A percentile compares a stretch with the other conserved stretches of the same genome.
Conservation (phyloP, 2,797 vertebrate species). For the Monodelphis domestica region DNA sequence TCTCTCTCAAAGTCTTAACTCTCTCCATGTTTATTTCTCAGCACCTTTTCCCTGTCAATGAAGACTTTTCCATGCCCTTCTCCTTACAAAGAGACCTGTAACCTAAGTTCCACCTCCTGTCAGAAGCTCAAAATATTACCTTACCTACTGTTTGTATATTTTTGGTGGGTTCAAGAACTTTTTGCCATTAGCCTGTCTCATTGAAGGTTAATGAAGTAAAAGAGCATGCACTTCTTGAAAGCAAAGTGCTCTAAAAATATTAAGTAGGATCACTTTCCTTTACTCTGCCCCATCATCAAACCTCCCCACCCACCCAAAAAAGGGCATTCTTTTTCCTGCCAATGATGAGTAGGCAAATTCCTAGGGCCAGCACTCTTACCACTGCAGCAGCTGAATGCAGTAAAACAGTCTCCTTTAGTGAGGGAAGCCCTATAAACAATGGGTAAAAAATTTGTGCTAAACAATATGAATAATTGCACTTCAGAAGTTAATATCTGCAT, state of each 20-base stretch:
- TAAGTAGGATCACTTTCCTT: background rate
- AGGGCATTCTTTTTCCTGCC: background rate
- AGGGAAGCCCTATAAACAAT: background rate
- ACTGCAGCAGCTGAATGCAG: background rate
- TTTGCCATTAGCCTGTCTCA: conserved; percentile 28
- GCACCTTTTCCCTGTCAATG: background rate
- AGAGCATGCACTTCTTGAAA: conserved; percentile 37
- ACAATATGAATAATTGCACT: background rate
- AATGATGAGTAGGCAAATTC: background rate
- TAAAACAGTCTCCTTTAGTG: background rate
- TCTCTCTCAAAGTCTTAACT: background rate
- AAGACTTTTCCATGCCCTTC: background rate
- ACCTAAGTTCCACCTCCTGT: background rate
- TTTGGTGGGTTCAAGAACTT: background rate
- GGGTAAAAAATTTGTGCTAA: background rate
- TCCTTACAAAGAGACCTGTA: background rate
- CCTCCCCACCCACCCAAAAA: background rate
- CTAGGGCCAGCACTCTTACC: background rate
- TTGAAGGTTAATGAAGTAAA: conserved; percentile 24
- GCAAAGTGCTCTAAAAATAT: conserved; percentile 21
- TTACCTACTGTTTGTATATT: background rate
- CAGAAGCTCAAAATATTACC: background rate
- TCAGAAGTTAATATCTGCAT: background rate
- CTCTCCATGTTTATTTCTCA: background rate
- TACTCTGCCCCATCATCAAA: background rate